Base-by-base conservation (phyloP, 1,140 invertebrate species). In the Drosophila chauvacae region DNA sequence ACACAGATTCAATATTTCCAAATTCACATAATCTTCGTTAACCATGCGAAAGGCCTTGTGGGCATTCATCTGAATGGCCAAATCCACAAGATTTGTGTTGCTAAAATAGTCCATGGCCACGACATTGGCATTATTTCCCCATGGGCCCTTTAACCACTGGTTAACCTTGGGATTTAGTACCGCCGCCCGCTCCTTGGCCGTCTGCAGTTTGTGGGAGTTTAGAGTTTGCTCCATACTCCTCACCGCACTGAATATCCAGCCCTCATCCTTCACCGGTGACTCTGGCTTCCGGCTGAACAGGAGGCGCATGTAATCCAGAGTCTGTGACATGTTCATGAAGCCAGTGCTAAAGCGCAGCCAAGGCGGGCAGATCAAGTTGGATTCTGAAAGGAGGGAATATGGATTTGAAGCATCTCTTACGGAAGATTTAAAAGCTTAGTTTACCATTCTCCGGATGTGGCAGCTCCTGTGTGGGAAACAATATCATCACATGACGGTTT, bases 51-150 rank as follows among this genome's bases (percentile, higher is more conserved):
- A 92, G 3, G 81, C 83, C 45, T 92, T 92, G 45, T 91, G 81
- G 1, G 51, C 41, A 77, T 92, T 93, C 0, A 77, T 80, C 56
- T 91, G 71, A 23, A 94, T 93, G 16, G 94, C 93, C n/a, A 94
- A 90, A 65, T 94, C 93, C 20, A 95, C 92, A 3, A 95, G 80
- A 79, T 95, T 94, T n/a, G 94, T 94, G 14, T 94, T 94, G 13
- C 94, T 93, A 69, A 95, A 95, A 80, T 94, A 95, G 70, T 95
- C 95, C 61, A 93, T 93, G 3, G 95, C 93, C 0, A 95, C 93
- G 9, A 95, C 93, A 79, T 95, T 95, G 18, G 94, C 93, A 60
- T 93, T 93, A 4, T 92, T 60, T 83, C 94, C 94, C 93, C 93
- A 94, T 1, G 91, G 81, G 0, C 93, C 90, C n/a, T 75, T 80